A percentile compares a stretch with the other conserved stretches of the same genome.
Conservation (phyloP, 1,140 invertebrate species). For the Rhopalosiphum padi region DNA sequence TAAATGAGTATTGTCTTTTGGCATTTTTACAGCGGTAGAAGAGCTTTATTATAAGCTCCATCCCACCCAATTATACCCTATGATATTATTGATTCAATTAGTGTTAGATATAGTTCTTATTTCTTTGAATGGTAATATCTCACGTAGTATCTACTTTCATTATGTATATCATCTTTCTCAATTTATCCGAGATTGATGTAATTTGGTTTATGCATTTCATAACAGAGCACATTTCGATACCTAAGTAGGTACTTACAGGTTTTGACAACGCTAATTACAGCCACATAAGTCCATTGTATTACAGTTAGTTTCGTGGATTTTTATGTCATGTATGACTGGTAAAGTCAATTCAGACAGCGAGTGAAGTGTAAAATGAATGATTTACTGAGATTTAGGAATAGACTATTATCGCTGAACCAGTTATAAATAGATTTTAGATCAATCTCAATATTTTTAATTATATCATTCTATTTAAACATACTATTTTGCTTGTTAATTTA, state of each 20-base stretch:
- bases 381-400: background rate
- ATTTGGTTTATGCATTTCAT: background rate
- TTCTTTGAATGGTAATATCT: too few species aligned
- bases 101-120: too few species aligned
- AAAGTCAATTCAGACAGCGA: background rate
- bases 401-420: too few species aligned
- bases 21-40: too few species aligned
- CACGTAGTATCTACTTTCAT: too few species aligned
- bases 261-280: background rate
- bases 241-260: background rate
- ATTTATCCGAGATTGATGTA: background rate
- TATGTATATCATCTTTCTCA: background rate
- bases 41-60: too few species aligned
- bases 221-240: background rate
- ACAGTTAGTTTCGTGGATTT: background rate
- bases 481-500: too few species aligned
- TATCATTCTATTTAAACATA: too few species aligned
- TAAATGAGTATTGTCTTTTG: background rate
- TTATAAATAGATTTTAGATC: too few species aligned
- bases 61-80: too few species aligned
- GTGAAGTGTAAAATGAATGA: background rate
- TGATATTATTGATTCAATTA: too few species aligned
- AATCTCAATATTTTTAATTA: too few species aligned
- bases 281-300: background rate
- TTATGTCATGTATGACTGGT: background rate